Conservation (phyloP, 2,888 invertebrate species). For the Boloria selene region DNA sequence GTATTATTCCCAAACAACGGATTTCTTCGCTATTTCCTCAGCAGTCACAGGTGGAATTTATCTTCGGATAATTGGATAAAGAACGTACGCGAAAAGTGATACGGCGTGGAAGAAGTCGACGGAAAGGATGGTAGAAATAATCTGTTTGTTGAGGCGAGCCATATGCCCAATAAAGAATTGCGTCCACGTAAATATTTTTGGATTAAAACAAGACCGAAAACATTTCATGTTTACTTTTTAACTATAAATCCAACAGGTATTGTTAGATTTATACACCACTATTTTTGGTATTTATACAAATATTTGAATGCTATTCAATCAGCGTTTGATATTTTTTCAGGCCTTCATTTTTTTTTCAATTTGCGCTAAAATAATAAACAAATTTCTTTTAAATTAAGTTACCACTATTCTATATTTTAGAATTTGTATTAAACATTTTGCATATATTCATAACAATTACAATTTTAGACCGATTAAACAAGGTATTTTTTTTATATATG, state of each 20-base stretch:
- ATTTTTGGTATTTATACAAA: constrained; percentile 11
- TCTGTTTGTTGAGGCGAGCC: constrained; percentile 51
- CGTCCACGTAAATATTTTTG: constrained; percentile 10
- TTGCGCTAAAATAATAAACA: constrained; percentile 12
- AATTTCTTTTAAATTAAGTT: background rate
- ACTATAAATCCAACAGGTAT: background rate
- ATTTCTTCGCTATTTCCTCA: constrained; percentile 71
- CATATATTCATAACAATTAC: no score
- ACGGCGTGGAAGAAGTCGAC: constrained; percentile 67
- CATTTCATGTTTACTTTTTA: background rate
- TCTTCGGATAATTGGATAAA: constrained; percentile 82
- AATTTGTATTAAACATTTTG: no score
- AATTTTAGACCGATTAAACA: no score
- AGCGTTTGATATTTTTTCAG: constrained; percentile 20
- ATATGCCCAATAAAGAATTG: constrained; percentile 31
- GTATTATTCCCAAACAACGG: constrained; percentile 63
- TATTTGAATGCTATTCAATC: constrained; percentile 17
- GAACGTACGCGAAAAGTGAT: constrained; percentile 79
- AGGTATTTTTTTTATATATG: no score
- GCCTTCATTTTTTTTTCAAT: constrained; percentile 9
- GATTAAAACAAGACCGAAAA: constrained; percentile 12
- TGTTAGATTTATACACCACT: constrained; percentile 11
- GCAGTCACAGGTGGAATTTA: constrained; percentile 83
- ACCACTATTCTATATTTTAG: no score
- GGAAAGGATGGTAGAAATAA: constrained; percentile 47